phyloP scores from a whole-genome alignment of 2,888 invertebrate genomes.

The Thymelicus sylvestris region DNA sequence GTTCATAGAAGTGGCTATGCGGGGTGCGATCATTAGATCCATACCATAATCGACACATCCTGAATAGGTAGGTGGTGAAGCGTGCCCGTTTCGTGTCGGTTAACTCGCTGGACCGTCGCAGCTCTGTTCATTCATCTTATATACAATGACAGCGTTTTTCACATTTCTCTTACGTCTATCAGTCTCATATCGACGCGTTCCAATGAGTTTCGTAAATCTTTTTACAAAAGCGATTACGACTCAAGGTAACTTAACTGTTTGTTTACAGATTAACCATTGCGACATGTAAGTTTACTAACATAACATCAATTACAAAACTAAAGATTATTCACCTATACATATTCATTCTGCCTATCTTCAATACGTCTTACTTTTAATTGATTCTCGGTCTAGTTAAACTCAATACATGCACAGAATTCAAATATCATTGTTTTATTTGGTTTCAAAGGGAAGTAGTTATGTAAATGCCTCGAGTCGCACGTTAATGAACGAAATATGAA shows the following conservation, averaged over 20 bases:
- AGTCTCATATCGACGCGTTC: too few relatives aligned
- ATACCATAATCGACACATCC: constrained; percentile 80
- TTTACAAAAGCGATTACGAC: too few relatives aligned
- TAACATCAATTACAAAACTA: background rate
- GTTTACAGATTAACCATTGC: constrained; percentile 6
- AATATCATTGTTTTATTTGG: constrained; percentile 33
- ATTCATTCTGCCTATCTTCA: constrained; percentile 6
- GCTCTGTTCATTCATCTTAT: constrained; percentile 72
- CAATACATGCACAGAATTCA: constrained; percentile 35
- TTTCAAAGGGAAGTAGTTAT: constrained; percentile 39
- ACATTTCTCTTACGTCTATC: background rate
- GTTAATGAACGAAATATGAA: constrained; percentile 41
- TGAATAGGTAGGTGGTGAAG: constrained; percentile 79
- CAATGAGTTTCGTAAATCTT: too few relatives aligned
- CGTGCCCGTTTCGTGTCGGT: constrained; percentile 68
- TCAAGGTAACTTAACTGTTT: constrained; percentile 1
- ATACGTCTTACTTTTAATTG: constrained; percentile 22
- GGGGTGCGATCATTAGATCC: constrained; percentile 80
- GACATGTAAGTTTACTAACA: background rate
- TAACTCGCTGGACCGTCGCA: constrained; percentile 43
- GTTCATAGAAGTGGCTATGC: constrained; percentile 69
- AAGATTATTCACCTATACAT: constrained; percentile 5
- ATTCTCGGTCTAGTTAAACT: constrained; percentile 25
- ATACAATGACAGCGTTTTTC: constrained; percentile 40
- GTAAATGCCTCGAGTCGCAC: constrained; percentile 36